Evolutionary conservation across 2,113 vertebrate genomes (phyloP).

Genomic region (Rallus limicola): DNA sequence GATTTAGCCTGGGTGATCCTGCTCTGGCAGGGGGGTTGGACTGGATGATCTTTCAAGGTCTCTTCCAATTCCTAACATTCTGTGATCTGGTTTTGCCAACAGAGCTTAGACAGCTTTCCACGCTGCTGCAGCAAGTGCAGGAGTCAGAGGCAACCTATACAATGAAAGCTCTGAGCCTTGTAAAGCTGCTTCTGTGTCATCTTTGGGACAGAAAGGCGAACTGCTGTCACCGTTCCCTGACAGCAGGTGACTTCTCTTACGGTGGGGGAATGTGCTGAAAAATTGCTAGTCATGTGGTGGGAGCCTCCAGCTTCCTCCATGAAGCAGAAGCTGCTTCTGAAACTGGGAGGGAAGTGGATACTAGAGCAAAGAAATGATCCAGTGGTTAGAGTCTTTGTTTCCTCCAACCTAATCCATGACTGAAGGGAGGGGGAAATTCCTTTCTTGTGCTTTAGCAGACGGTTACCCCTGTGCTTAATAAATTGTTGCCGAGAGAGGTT

Average conservation of each 20-base stretch:
- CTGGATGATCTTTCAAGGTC: too few relatives aligned
- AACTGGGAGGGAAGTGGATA: rapidly evolving
- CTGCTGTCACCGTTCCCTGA: background rate
- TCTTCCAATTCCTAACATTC: too few relatives aligned
- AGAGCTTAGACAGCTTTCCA: background rate
- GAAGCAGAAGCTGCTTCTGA: background rate
- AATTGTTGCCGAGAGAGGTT: background rate
- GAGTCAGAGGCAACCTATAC: background rate
- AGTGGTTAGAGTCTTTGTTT: background rate
- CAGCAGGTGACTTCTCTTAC: background rate
- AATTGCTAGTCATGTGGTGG: background rate
- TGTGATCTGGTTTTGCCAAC: background rate
- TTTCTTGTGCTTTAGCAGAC: background rate
- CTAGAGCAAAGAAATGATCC: background rate
- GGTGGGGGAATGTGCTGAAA: background rate
- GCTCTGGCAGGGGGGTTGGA: too few relatives aligned
- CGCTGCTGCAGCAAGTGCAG: background rate
- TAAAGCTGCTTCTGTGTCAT: background rate
- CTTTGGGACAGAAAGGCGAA: background rate
- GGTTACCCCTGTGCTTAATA: background rate
- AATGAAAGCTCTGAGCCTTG: background rate
- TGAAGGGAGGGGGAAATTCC: background rate
- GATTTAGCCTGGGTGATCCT: too few relatives aligned
- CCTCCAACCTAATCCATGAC: background rate
- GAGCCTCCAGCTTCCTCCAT: background rate